Conservation (phyloP, 2,888 invertebrate species). For the Muscina levida region DNA sequence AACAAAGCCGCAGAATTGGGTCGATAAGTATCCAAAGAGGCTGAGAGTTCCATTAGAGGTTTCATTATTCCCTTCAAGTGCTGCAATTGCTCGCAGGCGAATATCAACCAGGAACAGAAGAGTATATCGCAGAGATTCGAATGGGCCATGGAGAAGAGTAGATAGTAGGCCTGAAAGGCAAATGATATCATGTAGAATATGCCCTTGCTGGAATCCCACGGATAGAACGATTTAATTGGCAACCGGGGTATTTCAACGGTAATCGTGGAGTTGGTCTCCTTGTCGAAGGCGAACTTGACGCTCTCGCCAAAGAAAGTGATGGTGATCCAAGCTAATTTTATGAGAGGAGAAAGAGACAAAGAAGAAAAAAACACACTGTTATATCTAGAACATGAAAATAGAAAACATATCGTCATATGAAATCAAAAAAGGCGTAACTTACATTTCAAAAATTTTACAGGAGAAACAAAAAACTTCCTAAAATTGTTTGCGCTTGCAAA, state of each 20-base stretch:
- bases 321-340: constrained; percentile 86
- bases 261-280: constrained; percentile 86
- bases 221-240: constrained; percentile 89
- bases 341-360: neutral
- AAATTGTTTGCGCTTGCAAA: no score
- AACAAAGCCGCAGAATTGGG: constrained; percentile 87
- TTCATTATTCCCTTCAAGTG: constrained; percentile 93
- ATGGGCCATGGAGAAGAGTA: constrained; percentile 84
- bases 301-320: constrained; percentile 91
- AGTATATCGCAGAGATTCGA: constrained; percentile 86
- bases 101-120: constrained; percentile 92
- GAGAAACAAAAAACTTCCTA: no score
- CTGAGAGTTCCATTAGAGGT: constrained; percentile 92
- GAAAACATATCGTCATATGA: no score
- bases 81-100: constrained; percentile 91
- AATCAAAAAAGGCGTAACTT: no score
- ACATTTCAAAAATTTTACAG: no score
- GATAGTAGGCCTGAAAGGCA: constrained; percentile 86
- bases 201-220: constrained; percentile 87
- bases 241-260: constrained; percentile 86
- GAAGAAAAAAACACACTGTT: no score
- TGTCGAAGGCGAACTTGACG: constrained; percentile 84
- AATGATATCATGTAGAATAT: constrained; percentile 85
- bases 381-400: no score
- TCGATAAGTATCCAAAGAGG: constrained; percentile 88